These are phyloP conservation scores for Chydorus sphaericus DNA, from an alignment of 2,888 invertebrate species.

Conservation along the genomic window DNA sequence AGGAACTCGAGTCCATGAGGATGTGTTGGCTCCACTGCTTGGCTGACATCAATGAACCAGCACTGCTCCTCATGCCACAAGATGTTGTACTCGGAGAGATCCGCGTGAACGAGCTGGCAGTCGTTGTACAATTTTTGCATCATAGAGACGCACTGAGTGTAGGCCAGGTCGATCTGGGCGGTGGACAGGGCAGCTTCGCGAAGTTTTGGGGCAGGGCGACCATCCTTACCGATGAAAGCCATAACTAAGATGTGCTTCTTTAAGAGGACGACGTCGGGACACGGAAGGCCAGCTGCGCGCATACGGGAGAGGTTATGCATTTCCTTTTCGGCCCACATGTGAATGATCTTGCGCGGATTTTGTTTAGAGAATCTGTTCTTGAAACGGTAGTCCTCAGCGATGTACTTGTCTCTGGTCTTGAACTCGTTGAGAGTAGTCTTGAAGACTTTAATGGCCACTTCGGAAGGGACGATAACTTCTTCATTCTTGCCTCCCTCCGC, in stretches of 20 bases:
- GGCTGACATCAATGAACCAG: constrained; percentile 43
- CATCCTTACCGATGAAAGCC: constrained; percentile 38
- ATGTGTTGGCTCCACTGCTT: constrained; percentile 41
- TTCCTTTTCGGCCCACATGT: constrained; percentile 46
- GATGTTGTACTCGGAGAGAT: constrained; percentile 45
- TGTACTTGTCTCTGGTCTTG: constrained; percentile 40
- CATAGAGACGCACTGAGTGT: constrained; percentile 34
- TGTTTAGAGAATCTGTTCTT: constrained; percentile 37
- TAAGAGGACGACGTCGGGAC: constrained; percentile 36
- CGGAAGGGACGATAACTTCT: constrained; percentile 26
- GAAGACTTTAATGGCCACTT: constrained; percentile 39
- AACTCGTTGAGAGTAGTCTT: constrained; percentile 44
- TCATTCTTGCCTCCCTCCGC: constrained; percentile 31
- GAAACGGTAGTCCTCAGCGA: constrained; percentile 42
- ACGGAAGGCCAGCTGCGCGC: constrained; percentile 26
- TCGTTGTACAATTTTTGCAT: constrained; percentile 36
- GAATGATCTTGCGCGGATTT: constrained; percentile 40
- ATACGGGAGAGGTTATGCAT: constrained; percentile 39
- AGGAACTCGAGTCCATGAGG: constrained; percentile 40
- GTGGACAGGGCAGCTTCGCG: constrained; percentile 32
- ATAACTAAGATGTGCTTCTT: constrained; percentile 42
- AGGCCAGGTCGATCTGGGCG: constrained; percentile 32
- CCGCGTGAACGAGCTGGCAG: constrained; percentile 42
- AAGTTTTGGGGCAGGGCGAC: constrained; percentile 37
- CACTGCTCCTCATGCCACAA: constrained; percentile 36